Base-by-base conservation (phyloP, 2,888 invertebrate genomes). In the Trichopria drosophilae region DNA sequence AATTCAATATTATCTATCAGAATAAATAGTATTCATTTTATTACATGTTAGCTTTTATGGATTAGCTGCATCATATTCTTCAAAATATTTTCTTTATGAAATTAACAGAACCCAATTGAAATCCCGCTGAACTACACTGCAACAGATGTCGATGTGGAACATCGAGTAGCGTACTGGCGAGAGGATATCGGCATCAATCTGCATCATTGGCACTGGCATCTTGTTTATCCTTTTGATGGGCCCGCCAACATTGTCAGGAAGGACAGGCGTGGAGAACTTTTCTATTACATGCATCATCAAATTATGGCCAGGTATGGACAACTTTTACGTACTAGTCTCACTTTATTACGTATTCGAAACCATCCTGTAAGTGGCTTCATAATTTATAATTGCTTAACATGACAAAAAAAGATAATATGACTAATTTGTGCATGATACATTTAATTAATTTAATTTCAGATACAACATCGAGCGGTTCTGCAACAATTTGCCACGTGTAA, bases 181-280 rank as follows among this genome's bases (percentile, higher is more conserved):
- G 92, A 92, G 71, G 92, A 91, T 73, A 79, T 90, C 53, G 90
- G 90, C 58, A 80, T 92, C 62, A 92, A 92, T 76, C 83, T 90
- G 41, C 92, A 92, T 72, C 92, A 93, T 71, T 93, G 92, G 91
- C 91, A 92, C 70, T 92, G 91, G 92, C 92, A 93, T 74, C 80
- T 92, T 60, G 90, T 92, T 2, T 92, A 91, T 72, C 91, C 91
- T 0, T 86, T 86, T 72, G 85, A 86, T 59, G 82, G 85, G 0
- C 76, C 81, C 0, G 77, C 81, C 59, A 74, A 77, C 29, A 82
- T 88, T 28, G 88, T 90, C 4, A 79, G 79, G 39, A 90, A 90
- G 69, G 87, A 90, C 75, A 78, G 89, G 6, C 80, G 88, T 3
- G 89, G 89, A 1, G 89, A 89, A 68, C 80, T 90, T 13, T 88